Evolutionary conservation across 2,113 vertebrate species (phyloP), one percentile per base, ranked within the genome.

Genomic region (Paratilapia polleni): DNA sequence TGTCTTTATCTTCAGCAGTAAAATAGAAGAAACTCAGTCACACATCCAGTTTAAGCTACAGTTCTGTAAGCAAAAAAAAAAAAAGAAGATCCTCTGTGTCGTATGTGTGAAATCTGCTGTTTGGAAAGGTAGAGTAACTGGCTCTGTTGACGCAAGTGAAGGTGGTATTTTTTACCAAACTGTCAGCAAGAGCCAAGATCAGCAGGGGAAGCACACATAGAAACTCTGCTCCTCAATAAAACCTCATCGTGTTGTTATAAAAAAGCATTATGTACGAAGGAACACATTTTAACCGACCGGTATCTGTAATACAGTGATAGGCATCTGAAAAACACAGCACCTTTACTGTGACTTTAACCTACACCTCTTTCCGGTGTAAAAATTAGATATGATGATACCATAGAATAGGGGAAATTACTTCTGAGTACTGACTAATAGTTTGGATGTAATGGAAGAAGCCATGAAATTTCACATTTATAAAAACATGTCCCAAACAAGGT

Each of bases 1-100:
- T 80, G 82, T 60, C 56, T 83, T 80, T 47, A 60, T 84, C 68
- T 78, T n/a, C 47, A 26, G 77, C 31, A 19, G 8, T 26, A 38
- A 81, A 78, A 76, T 17, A 34, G 10, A 87, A 26, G 63, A 78
- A 49, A 17, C 70, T 80, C 24, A 66, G 13, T 78, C 41, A 73
- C 62, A 57, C 31, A 54, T 78, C 11, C 24, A 58, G 62, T 86
- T 54, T 52, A 76, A 47, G 77, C 47, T 56, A 20, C 19, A 28
- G 43, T 59, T 81, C 17, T 14, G 17, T n/a, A 15, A 59, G 36
- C 54, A 2, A 43, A 80, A 28, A 56, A 20, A 41, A 26, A 59
- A 61, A 24, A 73, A 79, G 1, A 66, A 76, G 49, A 6, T 24
- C 10, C 22, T 66, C 12, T n/a, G 22, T 76, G 22, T 68, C 2